These are phyloP conservation scores for Onychomys arenicola DNA, from an alignment of 2,797 vertebrate species.

Conservation along the genomic window DNA sequence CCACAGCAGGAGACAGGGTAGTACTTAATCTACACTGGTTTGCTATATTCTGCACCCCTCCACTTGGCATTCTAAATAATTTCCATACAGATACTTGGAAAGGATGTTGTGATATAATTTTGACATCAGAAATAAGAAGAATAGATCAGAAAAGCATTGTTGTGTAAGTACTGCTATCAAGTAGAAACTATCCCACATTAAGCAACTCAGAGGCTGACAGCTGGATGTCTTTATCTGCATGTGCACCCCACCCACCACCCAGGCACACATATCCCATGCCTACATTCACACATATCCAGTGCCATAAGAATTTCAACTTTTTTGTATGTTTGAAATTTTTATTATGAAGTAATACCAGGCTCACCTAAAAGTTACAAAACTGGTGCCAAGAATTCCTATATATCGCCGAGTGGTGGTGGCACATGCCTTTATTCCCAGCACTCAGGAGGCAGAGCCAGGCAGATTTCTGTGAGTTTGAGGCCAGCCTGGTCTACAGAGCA, in stretches of 20 bases:
- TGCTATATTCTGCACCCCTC: background rate
- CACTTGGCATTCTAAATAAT: background rate
- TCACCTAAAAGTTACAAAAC: background rate
- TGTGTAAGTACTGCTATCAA: background rate
- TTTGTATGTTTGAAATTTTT: background rate
- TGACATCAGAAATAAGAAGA: background rate
- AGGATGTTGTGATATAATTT: background rate
- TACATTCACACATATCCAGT: background rate
- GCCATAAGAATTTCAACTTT: background rate
- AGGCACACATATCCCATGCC: background rate
- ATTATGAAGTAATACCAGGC: constrained; percentile 5
- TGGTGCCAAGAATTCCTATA: background rate
- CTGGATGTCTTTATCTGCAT: background rate
- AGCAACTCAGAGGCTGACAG: background rate
- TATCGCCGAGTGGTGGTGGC: too few relatives aligned
- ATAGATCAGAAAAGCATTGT: background rate
- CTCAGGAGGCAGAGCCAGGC: too few relatives aligned
- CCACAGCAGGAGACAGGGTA: too few relatives aligned
- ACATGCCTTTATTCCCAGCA: too few relatives aligned
- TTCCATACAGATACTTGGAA: background rate
- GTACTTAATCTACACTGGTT: background rate
- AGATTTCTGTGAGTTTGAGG: too few relatives aligned
- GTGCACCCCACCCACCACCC: accelerated
- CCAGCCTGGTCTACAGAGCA: too few relatives aligned
- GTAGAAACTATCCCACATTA: background rate